Percentiles rank a stretch among this genome's conserved stretches.
Evolutionary conservation across 2,888 invertebrate species (phyloP).

Genomic region (Osmoderma eremita): DNA sequence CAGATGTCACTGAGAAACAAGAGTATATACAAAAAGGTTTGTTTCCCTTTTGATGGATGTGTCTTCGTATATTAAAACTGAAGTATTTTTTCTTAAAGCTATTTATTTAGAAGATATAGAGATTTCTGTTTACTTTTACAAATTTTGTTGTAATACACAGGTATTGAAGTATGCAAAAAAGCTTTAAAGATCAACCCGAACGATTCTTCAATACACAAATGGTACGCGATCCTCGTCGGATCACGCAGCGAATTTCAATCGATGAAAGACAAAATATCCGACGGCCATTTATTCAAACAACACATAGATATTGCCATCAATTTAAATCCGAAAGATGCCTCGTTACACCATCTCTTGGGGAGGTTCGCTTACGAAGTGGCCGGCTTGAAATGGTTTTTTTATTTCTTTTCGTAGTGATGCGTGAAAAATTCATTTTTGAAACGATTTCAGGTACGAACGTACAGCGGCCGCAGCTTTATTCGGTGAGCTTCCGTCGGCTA

Average conservation of each 20-base stretch:
- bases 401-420: neutral
- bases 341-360: conserved; percentile 75
- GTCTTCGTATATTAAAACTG: no score
- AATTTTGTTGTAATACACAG: no score
- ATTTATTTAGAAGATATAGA: neutral
- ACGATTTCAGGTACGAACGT: conserved; percentile 69
- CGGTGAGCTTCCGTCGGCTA: conserved; percentile 71
- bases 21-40: conserved; percentile 56
- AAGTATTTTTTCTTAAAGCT: no score
- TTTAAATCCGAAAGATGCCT: conserved; percentile 70
- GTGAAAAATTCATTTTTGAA: neutral
- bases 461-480: conserved; percentile 73
- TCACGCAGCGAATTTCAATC: conserved; percentile 70
- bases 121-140: neutral
- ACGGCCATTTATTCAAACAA: conserved; percentile 73
- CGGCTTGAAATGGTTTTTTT: conserved; percentile 57
- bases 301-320: conserved; percentile 74
- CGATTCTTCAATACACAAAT: conserved; percentile 74
- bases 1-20: conserved; percentile 50
- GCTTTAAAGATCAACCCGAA: conserved; percentile 66
- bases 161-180: conserved; percentile 67
- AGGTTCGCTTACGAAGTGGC: conserved; percentile 75
- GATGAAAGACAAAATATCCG: conserved; percentile 72
- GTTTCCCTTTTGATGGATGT: conserved; percentile 9
- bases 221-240: conserved; percentile 78